A percentile compares a stretch with the other conserved stretches of the same genome.
These are phyloP conservation scores for Xiphias gladius DNA, from an alignment of 2,113 vertebrate genomes.

Conservation along the genomic window DNA sequence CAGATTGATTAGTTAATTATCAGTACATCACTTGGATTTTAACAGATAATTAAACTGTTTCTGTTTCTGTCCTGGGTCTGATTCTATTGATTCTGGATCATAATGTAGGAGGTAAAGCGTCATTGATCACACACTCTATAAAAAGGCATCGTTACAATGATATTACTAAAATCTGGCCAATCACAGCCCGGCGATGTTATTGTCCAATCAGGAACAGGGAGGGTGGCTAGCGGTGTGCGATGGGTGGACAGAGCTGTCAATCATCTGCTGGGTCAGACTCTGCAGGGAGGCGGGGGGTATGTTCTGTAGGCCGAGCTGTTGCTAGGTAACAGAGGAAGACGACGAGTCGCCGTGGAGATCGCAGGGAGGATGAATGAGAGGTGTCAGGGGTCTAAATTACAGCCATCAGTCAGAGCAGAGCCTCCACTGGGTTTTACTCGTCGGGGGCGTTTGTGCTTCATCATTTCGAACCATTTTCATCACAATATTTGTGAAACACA, in stretches of 20 bases:
- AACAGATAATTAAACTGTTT: too few relatives aligned
- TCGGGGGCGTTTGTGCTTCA: too few relatives aligned
- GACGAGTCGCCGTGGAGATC: conserved; percentile 4
- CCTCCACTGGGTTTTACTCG: not conserved
- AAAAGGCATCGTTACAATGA: too few relatives aligned
- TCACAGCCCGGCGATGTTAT: not conserved
- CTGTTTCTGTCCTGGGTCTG: too few relatives aligned
- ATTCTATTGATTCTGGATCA: not conserved
- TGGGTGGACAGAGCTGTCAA: conserved; percentile 39
- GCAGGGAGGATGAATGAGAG: not conserved
- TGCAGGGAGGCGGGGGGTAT: not conserved
- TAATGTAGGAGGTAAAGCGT: not conserved
- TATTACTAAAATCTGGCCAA: not conserved
- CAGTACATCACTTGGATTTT: too few relatives aligned
- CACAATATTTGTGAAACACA: too few relatives aligned
- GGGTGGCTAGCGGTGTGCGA: not conserved
- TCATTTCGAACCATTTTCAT: too few relatives aligned
- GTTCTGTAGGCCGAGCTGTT: conserved; percentile 36
- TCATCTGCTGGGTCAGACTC: conserved; percentile 6
- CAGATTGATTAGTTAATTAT: too few relatives aligned
- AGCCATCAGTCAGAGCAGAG: not conserved
- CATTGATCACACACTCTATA: not conserved
- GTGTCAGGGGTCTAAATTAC: not conserved
- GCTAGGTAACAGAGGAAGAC: conserved; percentile 59
- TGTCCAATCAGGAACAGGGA: conserved; percentile 2